These are phyloP conservation scores for Phymorhynchus buccinoides DNA, from an alignment of 1,140 invertebrate genomes.

Conservation along the genomic window DNA sequence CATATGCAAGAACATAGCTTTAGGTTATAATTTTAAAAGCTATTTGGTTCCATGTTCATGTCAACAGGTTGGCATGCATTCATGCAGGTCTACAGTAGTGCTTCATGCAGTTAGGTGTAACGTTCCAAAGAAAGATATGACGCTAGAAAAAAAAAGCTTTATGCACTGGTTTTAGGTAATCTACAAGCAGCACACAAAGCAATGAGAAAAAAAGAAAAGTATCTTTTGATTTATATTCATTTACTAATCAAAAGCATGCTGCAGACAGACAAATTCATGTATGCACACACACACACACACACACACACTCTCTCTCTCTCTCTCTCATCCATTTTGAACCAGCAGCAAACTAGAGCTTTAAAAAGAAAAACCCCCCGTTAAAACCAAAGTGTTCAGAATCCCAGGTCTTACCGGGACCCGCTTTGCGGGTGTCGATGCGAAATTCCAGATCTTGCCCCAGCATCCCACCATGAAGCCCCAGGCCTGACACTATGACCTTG, in stretches of 20 bases:
- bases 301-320: neutral
- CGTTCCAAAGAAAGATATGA: neutral
- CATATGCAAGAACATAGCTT: too few species aligned
- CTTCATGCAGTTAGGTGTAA: neutral
- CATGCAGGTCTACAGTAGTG: neutral
- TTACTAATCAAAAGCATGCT: neutral
- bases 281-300: neutral
- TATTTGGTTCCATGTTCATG: too few species aligned
- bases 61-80: too few species aligned
- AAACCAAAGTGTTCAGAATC: too few species aligned
- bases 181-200: too few species aligned
- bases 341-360: too few species aligned
- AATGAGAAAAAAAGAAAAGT: too few species aligned
- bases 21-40: too few species aligned
- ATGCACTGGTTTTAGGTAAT: too few species aligned
- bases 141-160: too few species aligned
- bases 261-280: neutral
- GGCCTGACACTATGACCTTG: slow-evolving; percentile 91
- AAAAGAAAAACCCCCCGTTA: neutral
- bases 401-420: slow-evolving; percentile 81
- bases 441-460: slow-evolving; percentile 94
- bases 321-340: too few species aligned
- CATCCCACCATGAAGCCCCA: slow-evolving; percentile 91
- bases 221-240: neutral
- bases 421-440: slow-evolving; percentile 95